These are phyloP conservation scores for Agriotes lineatus DNA, from an alignment of 2,888 invertebrate species.

Conservation along the genomic window DNA sequence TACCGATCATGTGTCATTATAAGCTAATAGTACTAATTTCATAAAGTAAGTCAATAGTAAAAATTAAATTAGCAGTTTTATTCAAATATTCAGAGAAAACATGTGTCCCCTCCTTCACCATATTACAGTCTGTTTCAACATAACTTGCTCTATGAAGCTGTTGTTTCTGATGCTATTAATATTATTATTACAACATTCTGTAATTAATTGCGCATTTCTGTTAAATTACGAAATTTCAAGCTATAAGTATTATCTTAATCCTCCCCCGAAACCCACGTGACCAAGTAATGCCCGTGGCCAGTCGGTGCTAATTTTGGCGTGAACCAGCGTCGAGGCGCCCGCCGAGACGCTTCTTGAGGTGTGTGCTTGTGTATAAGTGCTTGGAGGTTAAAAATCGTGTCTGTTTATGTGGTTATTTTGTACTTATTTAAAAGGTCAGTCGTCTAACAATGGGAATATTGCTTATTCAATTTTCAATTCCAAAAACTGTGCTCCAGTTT, in stretches of 20 bases:
- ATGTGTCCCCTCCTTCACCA: too few relatives aligned
- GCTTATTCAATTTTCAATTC: not conserved
- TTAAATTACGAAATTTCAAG: constrained; percentile 26
- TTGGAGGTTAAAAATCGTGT: constrained; percentile 21
- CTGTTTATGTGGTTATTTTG: constrained; percentile 17
- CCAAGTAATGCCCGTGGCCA: constrained; percentile 40
- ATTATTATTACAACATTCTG: not conserved
- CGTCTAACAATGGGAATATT: not conserved
- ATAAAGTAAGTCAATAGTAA: too few relatives aligned
- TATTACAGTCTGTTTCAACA: not conserved
- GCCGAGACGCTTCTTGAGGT: constrained; percentile 42
- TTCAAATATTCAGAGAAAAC: too few relatives aligned
- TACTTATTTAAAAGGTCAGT: constrained; percentile 17
- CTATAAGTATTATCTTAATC: constrained; percentile 30
- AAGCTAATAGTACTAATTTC: too few relatives aligned
- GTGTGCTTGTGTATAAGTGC: constrained; percentile 41
- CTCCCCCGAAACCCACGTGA: constrained; percentile 43
- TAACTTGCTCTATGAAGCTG: not conserved
- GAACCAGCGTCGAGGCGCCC: constrained; percentile 48
- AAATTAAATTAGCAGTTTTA: too few relatives aligned
- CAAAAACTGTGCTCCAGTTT: too few relatives aligned
- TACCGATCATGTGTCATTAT: too few relatives aligned
- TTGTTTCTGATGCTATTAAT: not conserved
- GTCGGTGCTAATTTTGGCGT: constrained; percentile 56
- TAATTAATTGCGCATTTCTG: constrained; percentile 2